Evolutionary conservation across 2,888 invertebrate genomes (phyloP), one percentile per base, ranked within the genome.

Genomic region (Rhamnusium bicolor): DNA sequence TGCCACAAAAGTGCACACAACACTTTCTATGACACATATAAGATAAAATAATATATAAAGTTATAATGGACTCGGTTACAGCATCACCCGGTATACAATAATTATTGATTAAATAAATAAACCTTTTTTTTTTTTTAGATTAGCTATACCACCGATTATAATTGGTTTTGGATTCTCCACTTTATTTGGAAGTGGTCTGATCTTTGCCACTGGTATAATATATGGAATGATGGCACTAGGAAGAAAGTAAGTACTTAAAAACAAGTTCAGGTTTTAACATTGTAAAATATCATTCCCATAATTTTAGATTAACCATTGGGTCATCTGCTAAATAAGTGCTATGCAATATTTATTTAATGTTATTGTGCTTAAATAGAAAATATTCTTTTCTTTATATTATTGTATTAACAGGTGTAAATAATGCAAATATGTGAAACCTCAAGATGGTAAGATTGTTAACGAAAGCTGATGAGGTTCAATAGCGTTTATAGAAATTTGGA

Each of bases 181-280:
- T 79, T 90, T 96, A 86, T 93, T 98, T 86, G 97, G 97, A 79
- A 94, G 95, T 87, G 96, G 96, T 16, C 89, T 96, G 76, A 94
- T 98, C 85, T 95, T 98, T 88, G 92, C 91, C 21, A 96, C 97
- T 69, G 98, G 98, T 71, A 91, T 95, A 76, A 89, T 97, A 72
- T 98, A 98, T 88, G 97, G 97, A 82, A 93, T 98, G 92, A 96
- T 98, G 95, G 94, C 97, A 66, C 91, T 98, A 76, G 98, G 98
- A 79, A 96, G 94, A 90, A 98, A 98, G 97, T 98, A 90, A 94
- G 96, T 94, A n/a, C n/a, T n/a, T n/a, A 71, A 72, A 21, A 8
- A 49, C n/a, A 58, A 58, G 47, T 21, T 12, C 1, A 27, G 68
- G 27, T 75, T 71, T 77, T 72, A 56, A 47, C n/a, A 53, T 58